These are phyloP conservation scores for Lasioglossum villosulum DNA, from an alignment of 2,888 invertebrate species.

Conservation along the genomic window DNA sequence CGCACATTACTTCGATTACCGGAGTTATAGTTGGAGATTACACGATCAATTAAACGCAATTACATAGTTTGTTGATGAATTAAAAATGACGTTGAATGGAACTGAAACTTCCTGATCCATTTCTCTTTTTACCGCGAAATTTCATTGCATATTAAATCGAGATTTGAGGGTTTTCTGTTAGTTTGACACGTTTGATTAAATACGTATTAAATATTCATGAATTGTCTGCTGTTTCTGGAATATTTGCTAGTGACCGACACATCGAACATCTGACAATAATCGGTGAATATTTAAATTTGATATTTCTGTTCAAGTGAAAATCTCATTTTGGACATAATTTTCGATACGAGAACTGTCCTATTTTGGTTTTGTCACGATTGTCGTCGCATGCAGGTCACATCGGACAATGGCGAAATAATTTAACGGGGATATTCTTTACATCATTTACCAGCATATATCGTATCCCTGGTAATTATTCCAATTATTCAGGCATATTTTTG, in stretches of 20 bases:
- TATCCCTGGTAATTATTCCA: background rate
- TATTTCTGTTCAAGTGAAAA: background rate
- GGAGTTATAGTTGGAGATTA: background rate
- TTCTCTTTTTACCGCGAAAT: too few relatives aligned
- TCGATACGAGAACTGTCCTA: background rate
- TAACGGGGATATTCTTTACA: background rate
- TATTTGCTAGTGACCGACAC: background rate
- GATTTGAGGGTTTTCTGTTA: too few relatives aligned
- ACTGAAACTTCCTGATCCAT: background rate
- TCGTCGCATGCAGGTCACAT: background rate
- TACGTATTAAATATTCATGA: background rate
- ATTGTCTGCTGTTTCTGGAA: background rate
- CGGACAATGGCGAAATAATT: background rate
- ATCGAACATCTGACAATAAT: background rate
- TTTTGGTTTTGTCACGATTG: background rate
- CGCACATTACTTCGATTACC: background rate
- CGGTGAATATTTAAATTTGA: background rate
- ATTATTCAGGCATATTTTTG: background rate
- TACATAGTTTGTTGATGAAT: background rate
- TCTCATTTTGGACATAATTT: background rate
- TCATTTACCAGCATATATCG: background rate
- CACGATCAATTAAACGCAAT: background rate
- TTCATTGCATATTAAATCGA: too few relatives aligned
- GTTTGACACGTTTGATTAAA: background rate
- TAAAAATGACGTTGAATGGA: background rate